These are phyloP conservation scores for Schrankia costaestrigalis DNA, from an alignment of 2,888 invertebrate genomes.

Conservation along the genomic window DNA sequence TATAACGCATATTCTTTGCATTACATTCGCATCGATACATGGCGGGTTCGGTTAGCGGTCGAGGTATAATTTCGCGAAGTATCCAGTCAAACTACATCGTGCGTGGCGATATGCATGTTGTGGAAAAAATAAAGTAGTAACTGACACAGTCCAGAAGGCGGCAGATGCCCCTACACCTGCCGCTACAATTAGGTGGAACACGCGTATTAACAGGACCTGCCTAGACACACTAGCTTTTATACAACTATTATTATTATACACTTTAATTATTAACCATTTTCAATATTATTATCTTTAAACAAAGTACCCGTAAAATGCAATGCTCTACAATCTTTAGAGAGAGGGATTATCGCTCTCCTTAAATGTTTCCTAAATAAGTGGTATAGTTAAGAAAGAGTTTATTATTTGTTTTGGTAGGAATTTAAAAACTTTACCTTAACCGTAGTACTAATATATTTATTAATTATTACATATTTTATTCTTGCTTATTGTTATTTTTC, in stretches of 20 bases:
- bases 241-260: slow-evolving; percentile 22
- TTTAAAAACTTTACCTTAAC: too few relatives aligned
- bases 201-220: slow-evolving; percentile 52
- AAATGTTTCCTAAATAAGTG: too few relatives aligned
- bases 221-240: slow-evolving; percentile 24
- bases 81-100: slow-evolving; percentile 37
- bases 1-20: slow-evolving; percentile 34
- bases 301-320: too few relatives aligned
- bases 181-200: slow-evolving; percentile 65
- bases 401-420: too few relatives aligned
- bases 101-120: slow-evolving; percentile 36
- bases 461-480: too few relatives aligned
- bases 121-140: slow-evolving; percentile 59
- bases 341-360: too few relatives aligned
- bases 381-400: too few relatives aligned
- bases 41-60: slow-evolving; percentile 44
- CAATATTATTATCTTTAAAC: too few relatives aligned
- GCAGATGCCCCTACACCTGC: slow-evolving; percentile 76
- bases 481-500: too few relatives aligned
- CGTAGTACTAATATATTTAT: too few relatives aligned
- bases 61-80: slow-evolving; percentile 38
- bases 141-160: slow-evolving; percentile 55
- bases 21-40: slow-evolving; percentile 42
- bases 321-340: too few relatives aligned
- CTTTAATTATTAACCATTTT: too few relatives aligned